Evolutionary conservation across 2,888 invertebrate genomes (phyloP), one percentile per base, ranked within the genome.

Genomic region (Augiades crinisus): DNA sequence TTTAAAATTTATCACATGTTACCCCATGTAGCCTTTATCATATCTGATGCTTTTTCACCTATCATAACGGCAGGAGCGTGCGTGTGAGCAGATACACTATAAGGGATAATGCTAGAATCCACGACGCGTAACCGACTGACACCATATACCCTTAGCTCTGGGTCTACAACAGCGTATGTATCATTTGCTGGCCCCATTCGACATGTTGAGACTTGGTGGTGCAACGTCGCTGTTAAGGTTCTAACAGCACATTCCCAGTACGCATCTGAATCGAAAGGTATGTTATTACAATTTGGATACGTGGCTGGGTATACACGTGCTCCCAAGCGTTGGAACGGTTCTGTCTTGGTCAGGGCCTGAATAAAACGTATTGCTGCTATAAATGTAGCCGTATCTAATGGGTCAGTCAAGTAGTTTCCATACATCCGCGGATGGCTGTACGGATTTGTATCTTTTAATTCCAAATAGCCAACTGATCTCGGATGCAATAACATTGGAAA

Each of bases 381-480:
- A 40, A 93, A 77, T 0, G 92, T 92, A 12, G 89, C 87, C 0
- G 92, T 76, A 62, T 96, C 91, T 12, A 59, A 72, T 2, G 90
- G 90, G 65, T 95, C 91, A 0, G 91, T 90, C 55, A 96, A 91
- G 71, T 97, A 97, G 65, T 97, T 95, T 0, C 96, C 94, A 63
- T 95, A 92, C 61, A 98, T 92, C 8, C 92, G 80, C 0, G 97
- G 96, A 62, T 93, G 92, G 27, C 93, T 92, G 38, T 93, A 91
- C 0, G 96, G 95, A 80, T 97, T 92, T 14, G 85, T 92, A 33
- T 94, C 92, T 63, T 91, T 92, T 8, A 98, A 83, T 70, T 90
- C 91, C 0, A 96, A 64, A 3, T 91, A 88, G 0, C 96, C 96
- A 17, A 90, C 84, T n/a, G 96, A 96, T 69, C 93, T 92, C 0